These are phyloP conservation scores for Hemithea aestivaria DNA, from an alignment of 2,888 invertebrate species.

Conservation along the genomic window DNA sequence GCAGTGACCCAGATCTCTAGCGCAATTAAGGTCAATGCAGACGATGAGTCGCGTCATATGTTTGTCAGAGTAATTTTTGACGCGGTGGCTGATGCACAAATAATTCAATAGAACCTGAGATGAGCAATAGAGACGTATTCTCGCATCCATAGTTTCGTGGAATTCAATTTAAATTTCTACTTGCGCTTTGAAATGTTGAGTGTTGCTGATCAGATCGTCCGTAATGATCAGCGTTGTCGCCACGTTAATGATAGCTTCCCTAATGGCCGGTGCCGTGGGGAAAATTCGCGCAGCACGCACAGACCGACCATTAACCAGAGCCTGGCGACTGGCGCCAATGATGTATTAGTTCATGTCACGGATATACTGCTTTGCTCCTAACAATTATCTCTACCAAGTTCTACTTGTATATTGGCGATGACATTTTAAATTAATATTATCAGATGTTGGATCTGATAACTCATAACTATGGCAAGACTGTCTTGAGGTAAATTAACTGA, in stretches of 20 bases:
- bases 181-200: constrained; percentile 39
- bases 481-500: no score
- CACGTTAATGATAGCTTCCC: constrained; percentile 71
- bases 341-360: constrained; percentile 65
- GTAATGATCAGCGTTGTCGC: constrained; percentile 63
- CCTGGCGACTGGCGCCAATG: constrained; percentile 66
- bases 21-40: constrained; percentile 71
- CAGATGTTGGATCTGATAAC: no score
- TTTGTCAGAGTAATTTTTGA: no score
- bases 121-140: no score
- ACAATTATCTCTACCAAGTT: constrained; percentile 18
- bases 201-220: constrained; percentile 45
- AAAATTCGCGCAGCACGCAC: constrained; percentile 69
- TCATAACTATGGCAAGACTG: no score
- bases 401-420: constrained; percentile 1
- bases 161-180: constrained; percentile 46
- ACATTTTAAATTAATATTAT: no score
- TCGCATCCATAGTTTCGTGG: no score
- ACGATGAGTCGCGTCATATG: constrained; percentile 49
- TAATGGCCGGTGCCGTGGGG: constrained; percentile 58
- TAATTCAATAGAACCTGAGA: no score
- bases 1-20: constrained; percentile 64
- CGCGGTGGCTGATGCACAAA: no score
- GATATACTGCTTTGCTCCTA: constrained; percentile 42
- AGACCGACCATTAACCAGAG: constrained; percentile 60